Base-by-base conservation (phyloP, 30 jellyfish, hydroid and myxozoan species). In the Cassiopea xamachana region DNA sequence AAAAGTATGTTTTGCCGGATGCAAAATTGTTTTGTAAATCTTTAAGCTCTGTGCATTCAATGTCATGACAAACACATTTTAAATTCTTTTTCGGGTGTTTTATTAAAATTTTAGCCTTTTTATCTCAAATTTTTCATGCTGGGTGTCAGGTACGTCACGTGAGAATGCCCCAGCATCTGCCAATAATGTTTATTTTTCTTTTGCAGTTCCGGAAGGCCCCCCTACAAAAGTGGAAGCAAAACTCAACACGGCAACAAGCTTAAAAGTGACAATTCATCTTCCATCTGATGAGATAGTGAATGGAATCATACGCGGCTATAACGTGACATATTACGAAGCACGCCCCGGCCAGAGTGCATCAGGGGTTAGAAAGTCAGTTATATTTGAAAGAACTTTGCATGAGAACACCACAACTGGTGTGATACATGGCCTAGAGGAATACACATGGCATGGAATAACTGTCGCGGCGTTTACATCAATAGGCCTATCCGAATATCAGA, bases 161-260 rank as follows among this genome's bases (percentile, higher is more conserved):
- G 39, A 27, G 39, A 27, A 27, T 27, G 39, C 39, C 39, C 39
- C 39, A 27, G 0, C 39, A 27, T 27, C 39, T 27, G 39, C 39
- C 39, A 27, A 59, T 59, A 59, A 7, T 60, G n/a, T 17, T 60
- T 46, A 1, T 86, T 76, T 51, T 18, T 43, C 6, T 71, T 84
- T 80, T 27, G 44, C 87, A 81, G 96, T 39, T 10, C 96, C 96
- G 17, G 89, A 81, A 62, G 96, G 89, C 1, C 92, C 96, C 10
- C 96, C 96, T 8, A 13, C 62, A 46, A 73, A 48, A 18, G 47
- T 82, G 62, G 48, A 9, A 5, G 92, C 46, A 27, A 47, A 14
- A 8, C 80, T 72, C 16, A 13, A n/a, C 7, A 44, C 92, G 7
- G 82, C 92, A 67, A 72, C 85, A 18, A 71, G 61, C n/a, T n/a